Evolutionary conservation across 2,797 vertebrate species (phyloP).

Genomic region (Sebastes ruberrimus): DNA sequence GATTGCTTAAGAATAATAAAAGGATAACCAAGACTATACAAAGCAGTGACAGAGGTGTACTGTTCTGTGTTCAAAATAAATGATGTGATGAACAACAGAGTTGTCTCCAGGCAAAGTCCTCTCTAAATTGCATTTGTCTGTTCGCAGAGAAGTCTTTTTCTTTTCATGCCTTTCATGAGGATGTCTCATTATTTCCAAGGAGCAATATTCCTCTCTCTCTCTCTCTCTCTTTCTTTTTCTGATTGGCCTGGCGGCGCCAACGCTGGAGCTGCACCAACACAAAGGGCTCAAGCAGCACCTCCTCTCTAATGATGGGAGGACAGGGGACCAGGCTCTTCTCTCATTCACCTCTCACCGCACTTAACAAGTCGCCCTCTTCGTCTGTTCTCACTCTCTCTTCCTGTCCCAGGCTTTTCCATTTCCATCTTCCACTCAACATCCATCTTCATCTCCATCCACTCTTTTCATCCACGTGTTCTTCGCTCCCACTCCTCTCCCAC

Average conservation of each 20-base stretch:
- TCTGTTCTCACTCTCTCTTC: conserved; percentile 35
- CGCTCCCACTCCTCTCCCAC: conserved; percentile 5
- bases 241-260: conserved; percentile 45
- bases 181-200: conserved; percentile 64
- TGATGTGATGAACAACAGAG: conserved; percentile 52
- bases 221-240: conserved; percentile 16
- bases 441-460: conserved; percentile 31
- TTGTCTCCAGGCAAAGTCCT: conserved; percentile 39
- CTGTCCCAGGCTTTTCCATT: conserved; percentile 29
- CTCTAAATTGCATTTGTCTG: conserved; percentile 43
- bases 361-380: conserved; percentile 25
- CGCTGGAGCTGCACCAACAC: conserved; percentile 48
- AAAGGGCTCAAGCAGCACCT: conserved; percentile 52
- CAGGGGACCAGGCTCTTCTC: conserved; percentile 34
- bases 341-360: conserved; percentile 30
- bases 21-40: not conserved
- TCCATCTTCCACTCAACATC: conserved; percentile 44
- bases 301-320: conserved; percentile 48
- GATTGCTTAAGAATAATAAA: conserved; percentile 13
- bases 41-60: conserved; percentile 16
- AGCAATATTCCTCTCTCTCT: conserved; percentile 23
- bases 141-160: conserved; percentile 42
- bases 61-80: conserved; percentile 27
- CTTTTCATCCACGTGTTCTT: conserved; percentile 26
- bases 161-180: conserved; percentile 26